These are phyloP conservation scores for Spatula versicolor DNA, from an alignment of 2,797 vertebrate species.

Conservation along the genomic window DNA sequence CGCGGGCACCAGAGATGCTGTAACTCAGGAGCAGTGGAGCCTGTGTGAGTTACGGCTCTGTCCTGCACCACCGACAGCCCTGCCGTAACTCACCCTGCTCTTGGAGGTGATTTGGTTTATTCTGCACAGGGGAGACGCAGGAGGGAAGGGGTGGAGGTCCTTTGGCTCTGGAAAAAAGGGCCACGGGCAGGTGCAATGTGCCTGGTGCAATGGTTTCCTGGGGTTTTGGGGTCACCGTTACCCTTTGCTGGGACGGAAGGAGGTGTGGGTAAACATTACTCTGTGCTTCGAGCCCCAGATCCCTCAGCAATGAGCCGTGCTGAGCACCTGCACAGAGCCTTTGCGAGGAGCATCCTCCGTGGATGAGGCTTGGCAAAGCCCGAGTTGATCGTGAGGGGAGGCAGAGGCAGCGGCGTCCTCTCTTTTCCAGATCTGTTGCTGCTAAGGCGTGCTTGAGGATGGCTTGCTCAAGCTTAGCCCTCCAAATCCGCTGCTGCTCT, in stretches of 20 bases:
- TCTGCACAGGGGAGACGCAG: neutral
- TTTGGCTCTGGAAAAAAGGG: neutral
- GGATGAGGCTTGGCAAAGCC: neutral
- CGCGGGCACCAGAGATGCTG: neutral
- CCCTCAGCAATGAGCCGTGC: neutral
- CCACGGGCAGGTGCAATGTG: neutral
- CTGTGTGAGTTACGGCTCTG: slow-evolving; percentile 18
- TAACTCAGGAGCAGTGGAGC: slow-evolving; percentile 35
- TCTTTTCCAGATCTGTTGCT: neutral
- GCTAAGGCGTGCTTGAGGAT: neutral
- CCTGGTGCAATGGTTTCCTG: neutral
- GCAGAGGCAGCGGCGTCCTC: neutral
- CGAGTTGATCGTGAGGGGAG: neutral
- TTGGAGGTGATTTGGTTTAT: neutral
- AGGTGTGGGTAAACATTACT: neutral
- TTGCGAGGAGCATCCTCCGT: too few species aligned
- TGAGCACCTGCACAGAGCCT: neutral
- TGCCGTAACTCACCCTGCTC: slow-evolving; percentile 16
- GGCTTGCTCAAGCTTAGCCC: neutral
- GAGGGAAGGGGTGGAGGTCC: neutral
- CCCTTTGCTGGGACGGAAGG: neutral
- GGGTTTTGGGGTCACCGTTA: neutral
- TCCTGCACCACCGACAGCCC: neutral
- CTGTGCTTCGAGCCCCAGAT: too few species aligned
- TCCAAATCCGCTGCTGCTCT: neutral